Evolutionary conservation across 2,888 invertebrate genomes (phyloP), one percentile per base, ranked within the genome.

Genomic region (Acrocyrtus sp.): DNA sequence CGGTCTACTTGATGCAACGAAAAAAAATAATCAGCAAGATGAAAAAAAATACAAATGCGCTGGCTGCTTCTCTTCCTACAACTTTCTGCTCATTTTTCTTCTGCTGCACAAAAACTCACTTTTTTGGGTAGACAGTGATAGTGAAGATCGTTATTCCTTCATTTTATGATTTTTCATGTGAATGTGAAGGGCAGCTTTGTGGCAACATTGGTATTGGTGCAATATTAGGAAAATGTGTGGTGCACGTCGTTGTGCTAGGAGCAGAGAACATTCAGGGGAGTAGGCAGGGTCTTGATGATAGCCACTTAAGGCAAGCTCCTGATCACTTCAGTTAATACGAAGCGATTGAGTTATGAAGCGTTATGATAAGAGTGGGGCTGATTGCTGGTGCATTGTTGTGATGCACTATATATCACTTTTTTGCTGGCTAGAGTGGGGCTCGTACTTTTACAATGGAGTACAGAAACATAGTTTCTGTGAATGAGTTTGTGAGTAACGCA

Each of bases 401-500:
- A 34, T 34, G 34, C 34, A 34, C 34, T 34, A 34, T 12, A 34
- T 34, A 34, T 12, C 12, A 34, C 12, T n/a, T 34, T 5, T 34
- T 34, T 34, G 12, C 12, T 34, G 34, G 12, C 34, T n/a, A n/a
- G n/a, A n/a, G n/a, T 34, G 34, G 34, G 34, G 34, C 6, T 34
- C 6, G 5, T 34, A 8, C 5, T 5, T 12, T 12, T 34, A 34
- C 34, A 34, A 34, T 34, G 34, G 34, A 34, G 6, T 45, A 39
- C 39, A n/a, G 6, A 15, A 12, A 17, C 47, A 15, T 47, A 50
- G 21, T 50, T 19, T 45, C n/a, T 60, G 45, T 60, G 53, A 60
- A 60, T 68, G 68, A 58, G 50, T 45, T n/a, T 45, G 45, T n/a
- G 60, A 70, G 70, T 62, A 70, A 70, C 70, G 62, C 62, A 54